Evolutionary conservation across 1,140 invertebrate species (phyloP).

Genomic region (Orius laevigatus): DNA sequence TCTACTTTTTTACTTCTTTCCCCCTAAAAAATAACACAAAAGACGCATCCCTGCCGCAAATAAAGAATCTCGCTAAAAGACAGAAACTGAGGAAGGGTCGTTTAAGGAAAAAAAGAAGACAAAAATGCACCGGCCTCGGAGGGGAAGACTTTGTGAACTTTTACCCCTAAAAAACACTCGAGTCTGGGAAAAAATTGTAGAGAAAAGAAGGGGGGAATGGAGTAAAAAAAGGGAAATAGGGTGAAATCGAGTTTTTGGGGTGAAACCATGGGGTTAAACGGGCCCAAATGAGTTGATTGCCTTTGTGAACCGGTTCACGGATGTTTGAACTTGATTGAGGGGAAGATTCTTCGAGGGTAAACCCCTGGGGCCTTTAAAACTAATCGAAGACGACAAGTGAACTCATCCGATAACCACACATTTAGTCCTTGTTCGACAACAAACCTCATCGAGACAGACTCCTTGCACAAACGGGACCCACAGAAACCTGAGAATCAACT

Average conservation of each 20-base stretch:
- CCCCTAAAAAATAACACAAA: no score
- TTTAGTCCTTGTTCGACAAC: conserved; percentile 2
- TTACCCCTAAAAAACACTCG: conserved; percentile 1
- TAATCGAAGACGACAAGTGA: conserved; percentile 8
- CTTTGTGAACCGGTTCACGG: conserved; percentile 16
- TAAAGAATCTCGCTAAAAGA: conserved; percentile 2
- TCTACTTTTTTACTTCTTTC: no score
- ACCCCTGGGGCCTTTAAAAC: neutral
- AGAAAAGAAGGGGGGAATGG: conserved; percentile 3
- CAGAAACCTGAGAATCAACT: no score
- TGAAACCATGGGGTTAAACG: conserved; percentile 19
- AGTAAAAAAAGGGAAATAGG: neutral
- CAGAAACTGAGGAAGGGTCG: neutral
- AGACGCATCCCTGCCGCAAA: conserved; percentile 2
- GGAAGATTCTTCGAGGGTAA: no score
- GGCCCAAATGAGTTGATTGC: conserved; percentile 17
- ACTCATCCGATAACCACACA: conserved; percentile 8
- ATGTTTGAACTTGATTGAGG: conserved; percentile 12
- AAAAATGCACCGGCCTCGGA: conserved; percentile 13
- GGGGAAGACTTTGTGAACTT: conserved; percentile 7
- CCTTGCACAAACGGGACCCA: no score
- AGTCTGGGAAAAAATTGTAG: conserved; percentile 10
- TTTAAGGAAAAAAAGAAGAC: conserved; percentile 7
- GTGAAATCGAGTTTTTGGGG: conserved; percentile 14
- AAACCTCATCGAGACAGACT: no score